phyloP scores from a whole-genome alignment of 2,888 invertebrate species.

The Mesorhabditis belari region DNA sequence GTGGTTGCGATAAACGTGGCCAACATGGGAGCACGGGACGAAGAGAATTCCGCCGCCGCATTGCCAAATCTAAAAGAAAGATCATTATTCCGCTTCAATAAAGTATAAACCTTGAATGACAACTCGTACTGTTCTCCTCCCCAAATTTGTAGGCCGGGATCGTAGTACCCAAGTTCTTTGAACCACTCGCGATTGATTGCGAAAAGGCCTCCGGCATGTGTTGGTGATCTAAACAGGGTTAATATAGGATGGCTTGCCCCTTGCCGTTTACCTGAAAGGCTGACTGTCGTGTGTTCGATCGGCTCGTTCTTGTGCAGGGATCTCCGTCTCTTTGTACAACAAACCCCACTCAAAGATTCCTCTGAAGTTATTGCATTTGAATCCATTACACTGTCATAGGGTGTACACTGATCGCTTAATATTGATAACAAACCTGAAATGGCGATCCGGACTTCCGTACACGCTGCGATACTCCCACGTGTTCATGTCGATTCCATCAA shows the following conservation, averaged over 20 bases:
- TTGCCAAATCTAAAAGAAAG: slow-evolving; percentile 72
- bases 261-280: slow-evolving; percentile 81
- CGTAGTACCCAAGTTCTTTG: slow-evolving; percentile 87
- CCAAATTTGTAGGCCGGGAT: slow-evolving; percentile 92
- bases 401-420: neutral
- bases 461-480: slow-evolving; percentile 89
- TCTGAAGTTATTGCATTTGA: slow-evolving; percentile 53
- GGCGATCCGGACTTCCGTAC: slow-evolving; percentile 63
- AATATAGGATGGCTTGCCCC: slow-evolving; percentile 16
- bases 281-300: slow-evolving; percentile 76
- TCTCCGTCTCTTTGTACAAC: slow-evolving; percentile 93
- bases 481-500: slow-evolving; percentile 92
- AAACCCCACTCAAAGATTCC: slow-evolving; percentile 99
- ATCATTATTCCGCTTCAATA: neutral
- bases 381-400: neutral
- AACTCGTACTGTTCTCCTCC: slow-evolving; percentile 90
- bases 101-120: slow-evolving; percentile 70
- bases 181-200: slow-evolving; percentile 92
- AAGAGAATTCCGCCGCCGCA: slow-evolving; percentile 96
- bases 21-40: slow-evolving; percentile 96
- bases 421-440: slow-evolving; percentile 23
- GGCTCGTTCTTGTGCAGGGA: slow-evolving; percentile 74
- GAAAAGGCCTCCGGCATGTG: slow-evolving; percentile 98
- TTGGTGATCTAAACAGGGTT: slow-evolving; percentile 68
- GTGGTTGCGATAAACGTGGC: slow-evolving; percentile 93